Base-by-base conservation (phyloP, 1,140 invertebrate species). In the Sarcophaga peregrina region DNA sequence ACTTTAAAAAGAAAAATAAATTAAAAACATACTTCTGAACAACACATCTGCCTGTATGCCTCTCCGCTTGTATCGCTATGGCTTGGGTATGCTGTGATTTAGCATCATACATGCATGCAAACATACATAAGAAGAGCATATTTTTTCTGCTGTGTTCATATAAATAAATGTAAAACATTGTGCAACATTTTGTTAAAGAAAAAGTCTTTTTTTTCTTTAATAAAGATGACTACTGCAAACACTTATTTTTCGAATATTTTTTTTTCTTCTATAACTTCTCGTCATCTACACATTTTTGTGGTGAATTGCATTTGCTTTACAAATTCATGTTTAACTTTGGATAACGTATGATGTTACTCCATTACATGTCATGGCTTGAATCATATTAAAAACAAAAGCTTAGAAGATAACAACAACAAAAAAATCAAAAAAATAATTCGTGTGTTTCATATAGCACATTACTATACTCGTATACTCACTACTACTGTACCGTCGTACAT, bases 331-430 rank as follows among this genome's bases (percentile, higher is more conserved):
- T 58, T 58, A 52, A 52, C 50, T 52, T 10, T 13, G 13, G 50
- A 13, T 52, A 52, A 52, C 13, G n/a, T 58, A 13, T 7, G 54
- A 58, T 58, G 54, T 58, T 58, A 58, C 54, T 58, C 54, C 54
- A 58, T 58, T 58, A 58, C 54, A 58, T 58, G 54, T 58, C 54
- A 58, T 58, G 25, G 15, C 54, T 58, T 58, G 54, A 58, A 58
- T 58, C 54, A 58, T 58, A 58, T 58, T 58, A 58, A 58, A 58
- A 58, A n/a, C 25, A 37, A 37, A 37, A 37, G 25, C 25, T 37
- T 37, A 37, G 25, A 37, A 37, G 4, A 37, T 4, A 37, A 37
- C 1, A 37, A 37, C 1, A 4, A 37, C 1, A 37, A 37, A 37
- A 37, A 37, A 37, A 37, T 37, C 25, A 37, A 2, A 37, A 37